phyloP scores from a whole-genome alignment of 2,797 vertebrate genomes.

The Channallabes apus region DNA sequence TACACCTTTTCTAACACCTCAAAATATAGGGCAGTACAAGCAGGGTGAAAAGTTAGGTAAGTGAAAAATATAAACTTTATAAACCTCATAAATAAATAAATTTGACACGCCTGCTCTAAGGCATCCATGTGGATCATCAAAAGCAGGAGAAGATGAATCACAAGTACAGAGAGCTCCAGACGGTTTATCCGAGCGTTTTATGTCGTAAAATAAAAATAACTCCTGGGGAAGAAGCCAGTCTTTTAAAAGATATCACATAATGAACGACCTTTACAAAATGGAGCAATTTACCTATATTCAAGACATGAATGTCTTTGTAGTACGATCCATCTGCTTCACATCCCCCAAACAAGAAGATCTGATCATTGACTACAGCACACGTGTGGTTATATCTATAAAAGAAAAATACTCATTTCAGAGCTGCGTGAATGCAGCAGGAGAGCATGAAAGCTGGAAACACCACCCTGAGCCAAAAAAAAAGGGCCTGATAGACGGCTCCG shows the following conservation, averaged over 20 bases:
- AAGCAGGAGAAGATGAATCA: not conserved
- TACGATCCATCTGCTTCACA: slow-evolving; percentile 60
- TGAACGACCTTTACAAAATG: not conserved
- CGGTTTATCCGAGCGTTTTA: not conserved
- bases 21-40: not conserved
- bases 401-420: not conserved
- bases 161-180: slow-evolving; percentile 2
- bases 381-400: slow-evolving; percentile 67
- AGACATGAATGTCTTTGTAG: slow-evolving; percentile 68
- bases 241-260: not conserved
- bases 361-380: slow-evolving; percentile 67
- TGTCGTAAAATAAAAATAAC: not conserved
- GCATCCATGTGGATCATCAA: not conserved
- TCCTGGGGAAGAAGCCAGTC: not conserved
- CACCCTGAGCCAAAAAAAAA: slow-evolving; percentile 17
- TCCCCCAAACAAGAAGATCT: slow-evolving; percentile 76
- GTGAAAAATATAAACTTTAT: not conserved
- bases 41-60: no score
- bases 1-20: no score
- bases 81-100: not conserved
- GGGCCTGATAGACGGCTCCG: slow-evolving; percentile 55
- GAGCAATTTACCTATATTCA: slow-evolving; percentile 70
- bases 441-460: not conserved
- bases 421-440: slow-evolving; percentile 5
- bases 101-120: not conserved